Evolutionary conservation across 2,888 invertebrate species (phyloP).

Genomic region (Neoitamus cyanurus): DNA sequence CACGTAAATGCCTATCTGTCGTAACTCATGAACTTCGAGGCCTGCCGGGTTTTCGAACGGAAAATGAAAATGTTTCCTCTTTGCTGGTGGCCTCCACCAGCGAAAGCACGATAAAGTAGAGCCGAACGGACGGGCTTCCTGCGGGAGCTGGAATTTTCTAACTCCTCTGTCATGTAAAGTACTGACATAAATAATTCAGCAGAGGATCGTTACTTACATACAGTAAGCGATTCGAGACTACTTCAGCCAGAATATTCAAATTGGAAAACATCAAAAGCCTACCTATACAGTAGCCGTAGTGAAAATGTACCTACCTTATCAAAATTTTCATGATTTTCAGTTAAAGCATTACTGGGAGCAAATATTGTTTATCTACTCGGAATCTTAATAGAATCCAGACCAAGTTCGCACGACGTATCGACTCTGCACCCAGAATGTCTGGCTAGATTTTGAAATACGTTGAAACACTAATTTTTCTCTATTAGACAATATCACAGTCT

Average conservation of each 20-base stretch:
- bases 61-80: background rate
- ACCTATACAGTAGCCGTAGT: background rate
- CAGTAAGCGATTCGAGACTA: background rate
- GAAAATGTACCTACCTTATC: background rate
- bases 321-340: background rate
- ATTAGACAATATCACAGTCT: too few species aligned
- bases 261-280: background rate
- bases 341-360: background rate
- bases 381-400: too few species aligned
- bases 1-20: background rate
- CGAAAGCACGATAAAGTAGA: background rate
- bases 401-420: too few species aligned
- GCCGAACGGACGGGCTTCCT: background rate
- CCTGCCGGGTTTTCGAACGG: background rate
- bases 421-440: too few species aligned
- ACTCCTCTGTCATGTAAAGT: background rate
- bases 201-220: background rate
- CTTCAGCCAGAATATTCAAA: background rate
- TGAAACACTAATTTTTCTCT: too few species aligned
- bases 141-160: background rate
- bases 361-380: too few species aligned
- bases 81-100: background rate
- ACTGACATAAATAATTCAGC: background rate
- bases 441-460: too few species aligned
- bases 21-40: background rate